phyloP scores from a whole-genome alignment of 2,888 invertebrate genomes.

The Loripinus fragilis region DNA sequence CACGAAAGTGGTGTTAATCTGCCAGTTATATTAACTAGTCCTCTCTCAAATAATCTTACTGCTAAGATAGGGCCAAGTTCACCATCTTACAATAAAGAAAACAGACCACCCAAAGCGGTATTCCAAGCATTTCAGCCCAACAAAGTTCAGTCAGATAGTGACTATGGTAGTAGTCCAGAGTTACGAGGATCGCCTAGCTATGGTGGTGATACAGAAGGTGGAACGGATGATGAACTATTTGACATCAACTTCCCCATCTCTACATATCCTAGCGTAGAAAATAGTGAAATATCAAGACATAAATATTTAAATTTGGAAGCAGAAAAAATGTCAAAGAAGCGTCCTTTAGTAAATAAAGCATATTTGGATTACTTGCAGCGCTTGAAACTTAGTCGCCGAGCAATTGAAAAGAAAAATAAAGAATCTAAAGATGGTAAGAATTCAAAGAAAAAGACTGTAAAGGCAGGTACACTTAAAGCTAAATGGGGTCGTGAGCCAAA shows the following conservation, averaged over 20 bases:
- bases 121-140: conserved; percentile 10
- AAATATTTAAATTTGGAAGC: conserved; percentile 48
- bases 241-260: conserved; percentile 24
- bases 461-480: conserved; percentile 29
- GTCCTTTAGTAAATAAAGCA: conserved; percentile 20
- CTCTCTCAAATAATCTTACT: not conserved
- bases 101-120: not conserved
- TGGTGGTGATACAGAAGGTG: not conserved
- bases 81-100: not conserved
- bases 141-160: not conserved
- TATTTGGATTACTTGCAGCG: conserved; percentile 40
- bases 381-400: conserved; percentile 31
- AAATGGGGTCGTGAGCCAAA: conserved; percentile 27
- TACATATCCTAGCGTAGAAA: conserved; percentile 44
- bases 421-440: conserved; percentile 18
- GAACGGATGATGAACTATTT: not conserved
- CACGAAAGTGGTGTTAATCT: not conserved
- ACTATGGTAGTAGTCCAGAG: not conserved
- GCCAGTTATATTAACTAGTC: not conserved
- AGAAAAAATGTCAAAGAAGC: conserved; percentile 34
- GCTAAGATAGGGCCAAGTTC: not conserved
- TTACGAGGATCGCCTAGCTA: not conserved
- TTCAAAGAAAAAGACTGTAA: conserved; percentile 28
- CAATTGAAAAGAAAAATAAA: conserved; percentile 27
- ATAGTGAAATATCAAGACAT: conserved; percentile 46